phyloP scores from a whole-genome alignment of 2,113 vertebrate genomes.

The Circaetus cinerascens region DNA sequence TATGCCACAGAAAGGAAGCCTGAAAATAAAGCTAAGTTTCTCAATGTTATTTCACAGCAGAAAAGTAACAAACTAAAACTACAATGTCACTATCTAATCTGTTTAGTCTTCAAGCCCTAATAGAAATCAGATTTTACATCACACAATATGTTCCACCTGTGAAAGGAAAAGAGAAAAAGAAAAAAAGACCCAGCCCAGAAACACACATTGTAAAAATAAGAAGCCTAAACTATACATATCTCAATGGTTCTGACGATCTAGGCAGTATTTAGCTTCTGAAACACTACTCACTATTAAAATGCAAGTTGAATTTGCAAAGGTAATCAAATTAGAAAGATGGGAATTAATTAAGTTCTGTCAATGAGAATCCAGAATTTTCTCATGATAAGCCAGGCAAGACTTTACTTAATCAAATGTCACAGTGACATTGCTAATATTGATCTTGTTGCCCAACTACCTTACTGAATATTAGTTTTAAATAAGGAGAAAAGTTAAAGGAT shows the following conservation, averaged over 20 bases:
- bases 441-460: not conserved
- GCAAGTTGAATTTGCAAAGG: not conserved
- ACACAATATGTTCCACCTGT: not conserved
- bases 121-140: not conserved
- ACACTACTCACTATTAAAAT: constrained; percentile 1
- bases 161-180: not conserved
- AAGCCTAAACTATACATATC: not conserved
- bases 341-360: constrained; percentile 30
- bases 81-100: not conserved
- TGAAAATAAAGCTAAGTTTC: not conserved
- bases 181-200: not conserved
- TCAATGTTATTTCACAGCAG: not conserved
- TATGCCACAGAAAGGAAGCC: not conserved
- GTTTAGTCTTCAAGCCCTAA: not conserved
- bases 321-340: constrained; percentile 34
- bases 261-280: not conserved
- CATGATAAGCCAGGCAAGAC: not conserved
- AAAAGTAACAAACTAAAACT: not conserved
- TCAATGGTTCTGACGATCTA: not conserved
- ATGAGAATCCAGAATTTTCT: not conserved
- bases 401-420: constrained; percentile 32
- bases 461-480: not conserved
- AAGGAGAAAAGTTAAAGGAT: not conserved
- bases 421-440: constrained; percentile 23
- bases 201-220: not conserved